Conservation (phyloP, 2,888 invertebrate genomes). For the Tachystola acroxantha region DNA sequence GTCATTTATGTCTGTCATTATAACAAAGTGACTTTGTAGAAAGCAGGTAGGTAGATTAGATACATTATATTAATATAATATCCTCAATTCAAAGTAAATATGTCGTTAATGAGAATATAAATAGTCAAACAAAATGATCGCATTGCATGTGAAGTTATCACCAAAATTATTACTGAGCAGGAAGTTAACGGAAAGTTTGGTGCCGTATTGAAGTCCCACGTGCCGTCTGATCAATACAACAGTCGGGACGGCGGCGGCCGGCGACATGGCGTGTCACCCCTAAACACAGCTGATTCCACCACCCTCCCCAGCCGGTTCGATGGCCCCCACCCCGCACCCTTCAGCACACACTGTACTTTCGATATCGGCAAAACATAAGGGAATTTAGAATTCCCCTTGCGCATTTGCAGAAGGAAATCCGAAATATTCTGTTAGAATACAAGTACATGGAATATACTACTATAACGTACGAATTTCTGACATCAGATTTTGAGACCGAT, state of each 20-base stretch:
- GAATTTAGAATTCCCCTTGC: constrained; percentile 23
- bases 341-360: constrained; percentile 61
- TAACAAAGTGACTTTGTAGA: too few relatives aligned
- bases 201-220: constrained; percentile 45
- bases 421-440: constrained; percentile 19
- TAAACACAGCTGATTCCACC: constrained; percentile 71
- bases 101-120: too few relatives aligned
- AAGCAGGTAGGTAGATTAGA: too few relatives aligned
- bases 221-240: constrained; percentile 70
- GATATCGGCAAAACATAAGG: constrained; percentile 36
- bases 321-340: constrained; percentile 39
- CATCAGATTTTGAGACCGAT: too few relatives aligned
- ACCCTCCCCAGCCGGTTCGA: constrained; percentile 27
- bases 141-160: background rate
- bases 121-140: too few relatives aligned
- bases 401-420: constrained; percentile 26
- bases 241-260: constrained; percentile 72
- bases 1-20: too few relatives aligned
- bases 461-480: too few relatives aligned
- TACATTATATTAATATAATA: too few relatives aligned
- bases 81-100: too few relatives aligned
- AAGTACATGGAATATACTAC: constrained; percentile 1
- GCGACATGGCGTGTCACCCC: constrained; percentile 65
- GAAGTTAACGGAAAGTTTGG: background rate
- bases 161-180: background rate